phyloP scores from a whole-genome alignment of 2,888 invertebrate species.

The Andrena trimmerana region DNA sequence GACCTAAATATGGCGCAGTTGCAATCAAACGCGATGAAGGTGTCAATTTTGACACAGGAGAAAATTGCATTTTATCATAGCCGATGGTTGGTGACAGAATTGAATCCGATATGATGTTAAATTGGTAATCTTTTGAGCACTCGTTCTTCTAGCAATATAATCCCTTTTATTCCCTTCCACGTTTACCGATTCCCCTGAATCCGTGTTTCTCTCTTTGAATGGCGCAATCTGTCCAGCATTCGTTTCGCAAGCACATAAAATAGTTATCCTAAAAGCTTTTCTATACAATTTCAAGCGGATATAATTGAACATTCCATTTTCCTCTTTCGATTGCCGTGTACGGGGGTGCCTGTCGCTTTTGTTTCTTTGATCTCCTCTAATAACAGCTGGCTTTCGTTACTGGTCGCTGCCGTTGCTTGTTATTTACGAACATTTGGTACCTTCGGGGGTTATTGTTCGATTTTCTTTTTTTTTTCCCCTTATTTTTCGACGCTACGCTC shows the following conservation, averaged over 20 bases:
- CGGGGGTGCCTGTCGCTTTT: conserved; percentile 10
- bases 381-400: conserved; percentile 37
- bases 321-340: neutral
- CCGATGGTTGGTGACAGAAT: neutral
- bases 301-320: conserved; percentile 34
- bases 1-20: too few species aligned
- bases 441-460: conserved; percentile 18
- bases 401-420: conserved; percentile 34
- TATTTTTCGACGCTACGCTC: neutral
- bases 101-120: neutral
- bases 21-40: too few species aligned
- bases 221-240: neutral
- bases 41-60: neutral
- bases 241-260: neutral
- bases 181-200: conserved; percentile 2
- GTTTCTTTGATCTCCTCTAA: conserved; percentile 32
- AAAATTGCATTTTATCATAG: neutral
- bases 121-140: conserved; percentile 5
- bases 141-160: neutral
- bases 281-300: neutral
- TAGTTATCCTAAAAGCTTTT: conserved; percentile 2
- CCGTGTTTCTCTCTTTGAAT: neutral
- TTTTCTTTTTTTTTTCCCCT: conserved; percentile 12
- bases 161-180: neutral
- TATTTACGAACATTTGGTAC: conserved; percentile 43